Base-by-base conservation (phyloP, 2,797 vertebrate species). In the Mico argentatus region DNA sequence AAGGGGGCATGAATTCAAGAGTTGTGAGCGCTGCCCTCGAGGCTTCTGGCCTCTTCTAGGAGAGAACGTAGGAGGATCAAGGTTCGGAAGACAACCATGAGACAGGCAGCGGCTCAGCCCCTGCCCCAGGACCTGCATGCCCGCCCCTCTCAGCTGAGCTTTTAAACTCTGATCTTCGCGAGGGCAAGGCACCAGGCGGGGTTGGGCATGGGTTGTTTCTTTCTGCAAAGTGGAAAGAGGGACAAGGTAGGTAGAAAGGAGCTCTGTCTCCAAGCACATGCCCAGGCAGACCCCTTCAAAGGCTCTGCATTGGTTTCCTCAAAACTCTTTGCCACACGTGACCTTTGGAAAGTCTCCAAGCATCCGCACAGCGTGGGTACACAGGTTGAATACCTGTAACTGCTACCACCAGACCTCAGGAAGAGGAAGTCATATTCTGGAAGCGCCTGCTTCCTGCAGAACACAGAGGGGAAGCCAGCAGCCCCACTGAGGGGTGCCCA, bases 371-470 rank as follows among this genome's bases (percentile, higher is more conserved):
- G 8, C 1, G 4, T 24, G 14, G 39, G 19, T 1, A 1, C 41
- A 7, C 61, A 12, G 22, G 7, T 5, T 55, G 44, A 9, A 46
- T 5, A 26, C 24, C 70, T 59, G 24, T 26, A 50, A 48, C 33
- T 4, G 4, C 67, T 1, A 1, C n/a, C 17, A 4, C 64, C 7
- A 7, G 0, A 9, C 73, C 0, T 46, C 73, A 1, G 0, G 24
- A 9, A 1, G 6, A 1, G 0, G 24, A 8, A 1, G 4, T 1
- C 2, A 17, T 6, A 8, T n/a, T 30, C 26, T 2, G 5, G 1
- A 12, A 17, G 36, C 1, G 10, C 22, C 13, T 26, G 64, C 64
- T 24, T 0, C 2, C 0, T 1, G 15, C 17, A 24, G 46, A 20
- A 3, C 2, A 0, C 0, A 0, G 6, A 7, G 19, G 33, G 15